These are phyloP conservation scores for Coreius guichenoti DNA, from an alignment of 2,797 vertebrate genomes.

Conservation along the genomic window DNA sequence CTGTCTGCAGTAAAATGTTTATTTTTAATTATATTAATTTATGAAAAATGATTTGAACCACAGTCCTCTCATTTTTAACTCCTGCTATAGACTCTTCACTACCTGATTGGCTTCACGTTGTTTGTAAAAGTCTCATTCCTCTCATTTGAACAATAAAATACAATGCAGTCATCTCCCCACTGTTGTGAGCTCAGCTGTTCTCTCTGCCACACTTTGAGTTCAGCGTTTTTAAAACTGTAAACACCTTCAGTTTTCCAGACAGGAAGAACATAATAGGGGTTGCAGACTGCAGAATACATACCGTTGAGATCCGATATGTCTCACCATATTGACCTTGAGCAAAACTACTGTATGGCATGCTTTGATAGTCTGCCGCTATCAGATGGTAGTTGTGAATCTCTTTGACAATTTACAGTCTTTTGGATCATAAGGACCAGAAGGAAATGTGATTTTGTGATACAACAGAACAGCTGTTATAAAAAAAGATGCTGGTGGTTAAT, in stretches of 20 bases:
- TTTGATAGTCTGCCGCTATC: slow-evolving; percentile 18
- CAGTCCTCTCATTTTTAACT: background rate
- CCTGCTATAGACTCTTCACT: background rate
- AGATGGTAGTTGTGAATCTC: slow-evolving; percentile 3
- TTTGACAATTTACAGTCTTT: background rate
- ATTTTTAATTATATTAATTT: slow-evolving; percentile 25
- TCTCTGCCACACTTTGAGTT: slow-evolving; percentile 34
- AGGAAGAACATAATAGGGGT: slow-evolving; percentile 17
- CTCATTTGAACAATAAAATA: background rate
- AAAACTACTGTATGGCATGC: background rate
- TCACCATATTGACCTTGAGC: slow-evolving; percentile 1
- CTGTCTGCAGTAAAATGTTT: slow-evolving; percentile 11
- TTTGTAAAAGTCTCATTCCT: background rate
- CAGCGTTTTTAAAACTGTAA: slow-evolving; percentile 46
- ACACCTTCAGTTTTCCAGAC: slow-evolving; percentile 33
- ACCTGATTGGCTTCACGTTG: background rate
- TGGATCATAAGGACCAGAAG: slow-evolving; percentile 5
- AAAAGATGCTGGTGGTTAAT: slow-evolving; percentile 21
- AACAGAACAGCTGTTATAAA: slow-evolving; percentile 24
- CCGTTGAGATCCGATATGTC: background rate
- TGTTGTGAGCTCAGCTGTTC: slow-evolving; percentile 23
- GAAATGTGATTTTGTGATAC: slow-evolving; percentile 9
- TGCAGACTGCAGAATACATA: background rate
- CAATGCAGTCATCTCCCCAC: background rate
- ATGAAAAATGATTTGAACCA: background rate